Conservation (phyloP, 1,140 invertebrate genomes). For the Lycorma delicatula region DNA sequence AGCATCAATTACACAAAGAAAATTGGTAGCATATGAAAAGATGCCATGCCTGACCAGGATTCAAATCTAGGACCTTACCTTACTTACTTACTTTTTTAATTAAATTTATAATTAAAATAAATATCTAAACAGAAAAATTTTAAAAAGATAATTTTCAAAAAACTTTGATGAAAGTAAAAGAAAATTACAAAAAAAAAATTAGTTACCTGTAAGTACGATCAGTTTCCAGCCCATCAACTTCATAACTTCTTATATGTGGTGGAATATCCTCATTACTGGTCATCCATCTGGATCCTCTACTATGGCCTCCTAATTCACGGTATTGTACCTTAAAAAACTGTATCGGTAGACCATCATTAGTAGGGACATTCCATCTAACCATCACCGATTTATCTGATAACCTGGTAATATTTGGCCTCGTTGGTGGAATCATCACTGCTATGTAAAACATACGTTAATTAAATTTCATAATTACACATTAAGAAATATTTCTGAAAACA, state of each 20-base stretch:
- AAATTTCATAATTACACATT: background rate
- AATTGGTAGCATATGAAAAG: too few relatives aligned
- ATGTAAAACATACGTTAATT: conserved; percentile 7
- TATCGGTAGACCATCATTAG: conserved; percentile 68
- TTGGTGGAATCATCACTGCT: conserved; percentile 72
- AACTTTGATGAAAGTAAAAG: background rate
- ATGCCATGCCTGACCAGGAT: too few relatives aligned
- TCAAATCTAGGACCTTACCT: too few relatives aligned
- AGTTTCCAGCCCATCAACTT: conserved; percentile 66
- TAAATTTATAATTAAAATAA: too few relatives aligned
- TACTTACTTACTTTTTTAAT: too few relatives aligned
- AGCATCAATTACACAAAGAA: too few relatives aligned
- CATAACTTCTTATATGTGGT: conserved; percentile 58
- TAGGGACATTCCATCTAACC: conserved; percentile 78
- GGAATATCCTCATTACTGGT: conserved; percentile 75
- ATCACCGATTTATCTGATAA: conserved; percentile 85
- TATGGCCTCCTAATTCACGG: conserved; percentile 51
- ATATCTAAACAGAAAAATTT: too few relatives aligned
- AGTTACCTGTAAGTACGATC: conserved; percentile 54
- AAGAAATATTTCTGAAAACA: background rate
- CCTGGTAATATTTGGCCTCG: conserved; percentile 72
- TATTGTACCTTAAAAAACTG: conserved; percentile 88
- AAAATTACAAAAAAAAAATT: conserved; percentile 1
- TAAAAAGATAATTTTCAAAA: too few relatives aligned
- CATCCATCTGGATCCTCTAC: conserved; percentile 53